These are phyloP conservation scores for Steatornis caripensis DNA, from an alignment of 2,113 vertebrate genomes.

Conservation along the genomic window DNA sequence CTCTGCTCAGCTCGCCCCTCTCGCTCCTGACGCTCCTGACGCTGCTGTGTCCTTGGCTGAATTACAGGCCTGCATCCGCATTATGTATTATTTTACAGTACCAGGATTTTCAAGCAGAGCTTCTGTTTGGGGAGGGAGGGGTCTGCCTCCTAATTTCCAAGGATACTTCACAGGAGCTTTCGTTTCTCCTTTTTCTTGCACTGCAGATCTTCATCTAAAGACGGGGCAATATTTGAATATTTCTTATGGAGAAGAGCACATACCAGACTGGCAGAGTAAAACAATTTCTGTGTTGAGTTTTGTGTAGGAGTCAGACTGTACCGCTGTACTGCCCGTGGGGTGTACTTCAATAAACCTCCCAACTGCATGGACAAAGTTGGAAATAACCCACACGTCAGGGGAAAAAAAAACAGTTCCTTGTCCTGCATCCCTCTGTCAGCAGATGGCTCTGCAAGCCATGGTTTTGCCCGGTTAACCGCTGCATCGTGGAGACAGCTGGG, in stretches of 20 bases:
- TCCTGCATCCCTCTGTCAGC: neutral
- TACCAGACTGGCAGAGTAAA: neutral
- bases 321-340: rapidly evolving
- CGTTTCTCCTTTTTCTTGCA: neutral
- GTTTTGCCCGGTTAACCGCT: neutral
- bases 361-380: neutral
- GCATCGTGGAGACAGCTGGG: rapidly evolving
- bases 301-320: neutral
- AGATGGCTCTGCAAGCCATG: conserved; percentile 22
- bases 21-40: neutral
- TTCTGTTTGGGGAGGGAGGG: neutral
- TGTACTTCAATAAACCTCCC: neutral
- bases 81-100: neutral
- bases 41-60: neutral
- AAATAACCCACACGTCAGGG: rapidly evolving
- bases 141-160: neutral
- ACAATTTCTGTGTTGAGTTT: no score
- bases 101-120: neutral
- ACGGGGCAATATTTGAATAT: neutral
- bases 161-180: neutral
- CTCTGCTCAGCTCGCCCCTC: neutral
- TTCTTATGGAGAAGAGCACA: neutral
- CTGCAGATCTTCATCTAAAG: rapidly evolving
- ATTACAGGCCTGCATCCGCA: neutral
- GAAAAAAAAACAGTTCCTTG: neutral